Evolutionary conservation across 2,888 invertebrate species (phyloP).

Genomic region (Oligia strigilis): DNA sequence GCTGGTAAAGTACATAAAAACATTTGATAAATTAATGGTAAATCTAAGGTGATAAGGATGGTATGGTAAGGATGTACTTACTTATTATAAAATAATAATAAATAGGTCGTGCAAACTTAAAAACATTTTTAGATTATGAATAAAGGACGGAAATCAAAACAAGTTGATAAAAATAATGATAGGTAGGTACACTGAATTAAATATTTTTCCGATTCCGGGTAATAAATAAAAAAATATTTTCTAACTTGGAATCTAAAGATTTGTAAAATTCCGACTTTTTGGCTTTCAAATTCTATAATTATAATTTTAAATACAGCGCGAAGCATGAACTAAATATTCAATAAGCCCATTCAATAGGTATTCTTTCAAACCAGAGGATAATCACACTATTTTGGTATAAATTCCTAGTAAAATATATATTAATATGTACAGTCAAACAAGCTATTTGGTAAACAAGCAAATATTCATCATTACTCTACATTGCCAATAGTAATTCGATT

Average conservation of each 20-base stretch:
- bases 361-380: background rate
- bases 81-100: slow-evolving; percentile 3
- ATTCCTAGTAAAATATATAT: slow-evolving; percentile 10
- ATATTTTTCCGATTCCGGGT: background rate
- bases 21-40: slow-evolving; percentile 22
- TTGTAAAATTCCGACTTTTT: background rate
- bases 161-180: background rate
- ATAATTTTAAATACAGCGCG: background rate
- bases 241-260: background rate
- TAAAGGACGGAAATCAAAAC: slow-evolving; percentile 29
- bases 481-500: background rate
- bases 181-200: background rate
- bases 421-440: background rate
- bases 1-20: slow-evolving; percentile 1
- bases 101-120: background rate
- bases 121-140: background rate
- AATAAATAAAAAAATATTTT: background rate
- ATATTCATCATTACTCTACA: background rate
- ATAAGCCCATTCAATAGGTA: slow-evolving; percentile 13
- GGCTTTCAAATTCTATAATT: background rate
- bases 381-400: slow-evolving; percentile 20
- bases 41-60: slow-evolving; percentile 1
- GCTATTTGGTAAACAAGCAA: slow-evolving; percentile 1
- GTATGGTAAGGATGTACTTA: background rate
- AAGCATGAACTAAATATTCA: background rate